Base-by-base conservation (phyloP, 2,113 vertebrate species). In the Xerus inauris region DNA sequence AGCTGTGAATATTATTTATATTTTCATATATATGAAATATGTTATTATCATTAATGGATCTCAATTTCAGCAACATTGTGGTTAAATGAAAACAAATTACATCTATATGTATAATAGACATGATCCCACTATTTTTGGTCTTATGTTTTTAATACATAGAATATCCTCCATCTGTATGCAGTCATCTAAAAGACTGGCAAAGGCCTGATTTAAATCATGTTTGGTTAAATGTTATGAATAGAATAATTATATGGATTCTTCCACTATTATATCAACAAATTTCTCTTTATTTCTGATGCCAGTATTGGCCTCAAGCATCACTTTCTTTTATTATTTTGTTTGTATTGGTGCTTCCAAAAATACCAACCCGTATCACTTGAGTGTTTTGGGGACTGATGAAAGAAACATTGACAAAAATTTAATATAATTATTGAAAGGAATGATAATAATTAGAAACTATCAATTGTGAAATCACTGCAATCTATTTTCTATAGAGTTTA, bases 221-320 rank as follows among this genome's bases (percentile, higher is more conserved):
- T 95, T 76, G n/a, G 89, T 92, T 16, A n/a, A 87, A 96, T 45
- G 14, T 73, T 81, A 73, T 79, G 17, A 92, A 75, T 77, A 82
- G 67, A 84, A 91, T 59, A 87, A 91, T 76, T 24, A 9, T 82
- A 30, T 77, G 32, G 67, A 35, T 87, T 67, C 30, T 75, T 89
- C 75, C 62, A 51, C 57, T 79, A 12, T 30, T 72, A 54, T 42
- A 59, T 38, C 65, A 75, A 80, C 40, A 85, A 30, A 93, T 42
- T 89, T 87, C 13, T 19, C 8, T 95, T 24, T 75, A 47, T 67
- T 80, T 38, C 11, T 73, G 64, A 59, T 16, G 40, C 47, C 54
- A 69, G 3, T 47, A 38, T 32, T 95, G 54, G 86, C 8, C 30
- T 84, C 11, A 28, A 51, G 30, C 6, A 75, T 8, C 32, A 42